Conservation (phyloP, 2,113 vertebrate species). For the Cyphomyrus discorhynchus region DNA sequence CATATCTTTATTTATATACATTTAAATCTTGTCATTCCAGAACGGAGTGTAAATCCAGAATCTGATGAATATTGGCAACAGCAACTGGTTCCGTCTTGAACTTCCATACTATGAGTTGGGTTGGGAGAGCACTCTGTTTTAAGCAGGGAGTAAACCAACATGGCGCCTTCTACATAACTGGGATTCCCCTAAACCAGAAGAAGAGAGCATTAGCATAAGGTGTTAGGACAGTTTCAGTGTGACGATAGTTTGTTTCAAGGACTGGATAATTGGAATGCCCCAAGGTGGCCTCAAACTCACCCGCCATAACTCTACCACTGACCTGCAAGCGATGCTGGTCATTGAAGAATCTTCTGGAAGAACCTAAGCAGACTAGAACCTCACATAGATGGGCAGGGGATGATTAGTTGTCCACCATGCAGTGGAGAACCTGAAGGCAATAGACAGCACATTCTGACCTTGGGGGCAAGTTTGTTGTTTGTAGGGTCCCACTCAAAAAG, state of each 20-base stretch:
- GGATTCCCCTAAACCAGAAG: background rate
- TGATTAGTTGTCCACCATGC: background rate
- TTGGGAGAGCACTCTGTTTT: background rate
- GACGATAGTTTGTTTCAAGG: background rate
- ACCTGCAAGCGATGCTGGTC: background rate
- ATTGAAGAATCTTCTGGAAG: background rate
- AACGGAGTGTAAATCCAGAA: background rate
- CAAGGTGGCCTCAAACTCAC: background rate
- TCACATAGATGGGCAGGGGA: background rate
- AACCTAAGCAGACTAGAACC: background rate
- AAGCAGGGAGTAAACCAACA: background rate
- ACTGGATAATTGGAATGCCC: background rate
- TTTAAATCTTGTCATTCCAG: background rate
- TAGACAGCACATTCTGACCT: background rate
- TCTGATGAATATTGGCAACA: constrained; percentile 3
- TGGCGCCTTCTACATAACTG: background rate
- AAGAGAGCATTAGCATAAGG: background rate
- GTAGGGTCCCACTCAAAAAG: background rate
- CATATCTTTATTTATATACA: constrained; percentile 10
- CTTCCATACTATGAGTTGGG: background rate
- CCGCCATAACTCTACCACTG: background rate
- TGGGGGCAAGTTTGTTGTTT: background rate
- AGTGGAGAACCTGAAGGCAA: background rate
- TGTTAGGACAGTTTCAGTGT: background rate
- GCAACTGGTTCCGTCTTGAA: background rate